These are phyloP conservation scores for Tinea semifulvella DNA, from an alignment of 2,888 invertebrate species.

Conservation along the genomic window DNA sequence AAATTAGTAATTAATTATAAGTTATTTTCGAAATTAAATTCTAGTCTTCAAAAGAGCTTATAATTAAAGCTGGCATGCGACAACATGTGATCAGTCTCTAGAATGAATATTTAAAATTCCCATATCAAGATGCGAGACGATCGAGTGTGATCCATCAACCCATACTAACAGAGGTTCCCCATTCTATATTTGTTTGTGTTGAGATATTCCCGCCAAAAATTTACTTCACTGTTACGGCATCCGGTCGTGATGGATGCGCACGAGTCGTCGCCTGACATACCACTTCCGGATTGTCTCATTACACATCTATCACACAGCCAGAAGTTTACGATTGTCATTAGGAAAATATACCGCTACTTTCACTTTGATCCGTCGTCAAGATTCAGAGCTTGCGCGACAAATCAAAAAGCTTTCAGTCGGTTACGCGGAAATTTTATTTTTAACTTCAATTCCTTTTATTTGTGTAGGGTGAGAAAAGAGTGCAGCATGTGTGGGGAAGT, in stretches of 20 bases:
- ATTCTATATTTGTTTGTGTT: slow-evolving; percentile 37
- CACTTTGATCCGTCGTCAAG: slow-evolving; percentile 34
- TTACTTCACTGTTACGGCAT: slow-evolving; percentile 31
- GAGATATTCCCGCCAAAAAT: slow-evolving; percentile 33
- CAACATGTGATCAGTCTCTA: slow-evolving; percentile 26
- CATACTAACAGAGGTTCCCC: slow-evolving; percentile 27
- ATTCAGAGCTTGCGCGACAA: slow-evolving; percentile 6
- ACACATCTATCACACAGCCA: slow-evolving; percentile 26
- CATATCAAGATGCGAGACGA: slow-evolving; percentile 21
- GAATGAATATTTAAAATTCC: slow-evolving; percentile 18
- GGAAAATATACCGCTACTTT: slow-evolving; percentile 22
- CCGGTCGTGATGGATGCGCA: slow-evolving; percentile 33
- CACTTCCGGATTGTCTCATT: slow-evolving; percentile 31
- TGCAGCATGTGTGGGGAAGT: slow-evolving; percentile 2
- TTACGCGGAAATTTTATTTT: slow-evolving; percentile 10
- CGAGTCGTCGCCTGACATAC: slow-evolving; percentile 29
- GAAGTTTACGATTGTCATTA: slow-evolving; percentile 36
- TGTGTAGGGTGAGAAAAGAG: slow-evolving; percentile 1
- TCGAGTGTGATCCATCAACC: slow-evolving; percentile 29
- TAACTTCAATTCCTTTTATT: background rate
- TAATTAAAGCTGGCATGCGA: slow-evolving; percentile 13
- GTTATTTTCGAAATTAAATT: background rate
- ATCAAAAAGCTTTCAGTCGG: slow-evolving; percentile 2
- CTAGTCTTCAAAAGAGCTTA: slow-evolving; percentile 5
- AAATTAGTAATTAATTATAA: background rate